Conservation (phyloP, 2,888 invertebrate species). For the Nomada ruficornis region DNA sequence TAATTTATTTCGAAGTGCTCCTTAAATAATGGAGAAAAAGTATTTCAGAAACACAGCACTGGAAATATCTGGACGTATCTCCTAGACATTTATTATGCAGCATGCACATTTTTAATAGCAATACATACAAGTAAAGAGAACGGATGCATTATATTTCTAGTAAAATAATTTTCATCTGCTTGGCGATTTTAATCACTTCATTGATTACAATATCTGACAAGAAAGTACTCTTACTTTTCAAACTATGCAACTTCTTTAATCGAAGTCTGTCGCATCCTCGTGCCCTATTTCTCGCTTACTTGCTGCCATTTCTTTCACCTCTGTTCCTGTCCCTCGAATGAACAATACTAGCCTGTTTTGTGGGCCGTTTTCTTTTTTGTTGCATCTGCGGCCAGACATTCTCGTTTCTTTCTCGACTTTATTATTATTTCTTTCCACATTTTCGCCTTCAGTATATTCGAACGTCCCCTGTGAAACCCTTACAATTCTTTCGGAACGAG, state of each 20-base stretch:
- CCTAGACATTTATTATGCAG: too few species aligned
- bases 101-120: too few species aligned
- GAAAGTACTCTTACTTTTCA: too few species aligned
- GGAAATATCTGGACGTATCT: too few species aligned
- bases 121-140: too few species aligned
- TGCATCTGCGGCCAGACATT: not conserved
- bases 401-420: not conserved
- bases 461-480: not conserved
- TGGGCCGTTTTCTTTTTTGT: not conserved
- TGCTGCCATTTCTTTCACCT: not conserved
- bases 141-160: not conserved
- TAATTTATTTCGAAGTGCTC: not conserved
- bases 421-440: not conserved
- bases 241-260: not conserved
- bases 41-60: too few species aligned
- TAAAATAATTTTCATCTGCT: too few species aligned
- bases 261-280: not conserved
- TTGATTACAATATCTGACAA: too few species aligned
- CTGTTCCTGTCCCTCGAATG: not conserved
- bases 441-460: not conserved
- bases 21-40: too few species aligned
- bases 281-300: constrained; percentile 17
- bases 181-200: too few species aligned
- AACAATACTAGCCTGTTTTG: constrained; percentile 20
- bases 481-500: not conserved